Evolutionary conservation across 2,888 invertebrate species (phyloP).

Genomic region (Standfussiana lucernea): DNA sequence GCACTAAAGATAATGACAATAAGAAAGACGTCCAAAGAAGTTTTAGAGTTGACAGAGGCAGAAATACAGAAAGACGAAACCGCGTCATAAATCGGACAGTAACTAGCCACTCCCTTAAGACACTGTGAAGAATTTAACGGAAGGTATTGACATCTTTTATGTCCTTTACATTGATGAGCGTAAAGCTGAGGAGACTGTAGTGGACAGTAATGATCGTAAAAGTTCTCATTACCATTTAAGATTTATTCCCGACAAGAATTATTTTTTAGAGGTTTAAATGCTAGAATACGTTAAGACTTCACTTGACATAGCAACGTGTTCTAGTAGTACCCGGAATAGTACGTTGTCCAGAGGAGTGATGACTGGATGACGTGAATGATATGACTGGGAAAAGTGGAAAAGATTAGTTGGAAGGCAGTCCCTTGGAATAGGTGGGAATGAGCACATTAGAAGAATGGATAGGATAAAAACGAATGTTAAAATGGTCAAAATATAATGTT

Average conservation of each 20-base stretch:
- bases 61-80: slow-evolving; percentile 73
- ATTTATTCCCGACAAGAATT: slow-evolving; percentile 42
- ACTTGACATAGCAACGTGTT: slow-evolving; percentile 32
- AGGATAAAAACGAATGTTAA: too few species aligned
- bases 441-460: slow-evolving; percentile 22
- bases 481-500: background rate
- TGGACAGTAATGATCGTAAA: slow-evolving; percentile 62
- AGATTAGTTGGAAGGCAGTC: slow-evolving; percentile 45
- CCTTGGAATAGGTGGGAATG: slow-evolving; percentile 32
- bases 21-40: slow-evolving; percentile 69
- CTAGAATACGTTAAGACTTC: slow-evolving; percentile 14
- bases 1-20: slow-evolving; percentile 70
- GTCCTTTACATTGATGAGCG: slow-evolving; percentile 85
- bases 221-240: slow-evolving; percentile 55
- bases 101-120: slow-evolving; percentile 77
- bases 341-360: slow-evolving; percentile 10
- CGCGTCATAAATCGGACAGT: slow-evolving; percentile 81
- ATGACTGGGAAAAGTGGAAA: slow-evolving; percentile 31
- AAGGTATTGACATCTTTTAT: slow-evolving; percentile 82
- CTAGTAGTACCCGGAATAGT: slow-evolving; percentile 15
- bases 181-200: slow-evolving; percentile 73
- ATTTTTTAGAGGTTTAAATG: slow-evolving; percentile 33
- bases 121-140: slow-evolving; percentile 79
- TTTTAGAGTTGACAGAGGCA: slow-evolving; percentile 71
- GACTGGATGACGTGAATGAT: slow-evolving; percentile 29